phyloP scores from a whole-genome alignment of 2,797 vertebrate species.

The Sebastolobus alascanus region DNA sequence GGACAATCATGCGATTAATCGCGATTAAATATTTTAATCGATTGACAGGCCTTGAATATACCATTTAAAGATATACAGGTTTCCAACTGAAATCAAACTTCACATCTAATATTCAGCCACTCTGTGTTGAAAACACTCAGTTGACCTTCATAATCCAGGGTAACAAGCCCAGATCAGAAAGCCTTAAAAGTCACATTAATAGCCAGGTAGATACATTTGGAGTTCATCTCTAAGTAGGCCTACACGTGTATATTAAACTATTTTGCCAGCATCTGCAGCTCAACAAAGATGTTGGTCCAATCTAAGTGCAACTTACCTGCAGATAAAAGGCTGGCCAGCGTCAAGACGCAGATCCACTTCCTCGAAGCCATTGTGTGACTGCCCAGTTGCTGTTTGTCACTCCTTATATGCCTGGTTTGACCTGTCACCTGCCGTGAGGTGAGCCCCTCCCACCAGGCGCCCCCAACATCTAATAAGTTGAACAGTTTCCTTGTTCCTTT shows the following conservation, averaged over 20 bases:
- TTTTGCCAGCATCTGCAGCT: neutral
- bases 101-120: neutral
- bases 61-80: neutral
- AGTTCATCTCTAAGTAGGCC: neutral
- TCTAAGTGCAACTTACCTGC: constrained; percentile 56
- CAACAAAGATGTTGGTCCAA: neutral
- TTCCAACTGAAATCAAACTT: neutral
- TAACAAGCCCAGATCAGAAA: neutral
- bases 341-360: constrained; percentile 32
- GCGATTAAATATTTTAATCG: no score
- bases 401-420: constrained; percentile 37
- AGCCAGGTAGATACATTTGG: neutral
- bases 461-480: neutral
- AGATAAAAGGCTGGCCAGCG: constrained; percentile 32
- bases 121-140: neutral
- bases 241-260: neutral
- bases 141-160: neutral
- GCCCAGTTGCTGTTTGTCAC: neutral
- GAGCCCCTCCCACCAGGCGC: constrained; percentile 10
- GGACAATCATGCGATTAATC: no score
- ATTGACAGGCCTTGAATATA: no score
- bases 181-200: neutral
- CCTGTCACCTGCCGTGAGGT: neutral
- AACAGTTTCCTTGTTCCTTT: constrained; percentile 28
- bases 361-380: constrained; percentile 56